phyloP scores from a whole-genome alignment of 2,888 invertebrate genomes.

The Caenorhabditis panamensis region DNA sequence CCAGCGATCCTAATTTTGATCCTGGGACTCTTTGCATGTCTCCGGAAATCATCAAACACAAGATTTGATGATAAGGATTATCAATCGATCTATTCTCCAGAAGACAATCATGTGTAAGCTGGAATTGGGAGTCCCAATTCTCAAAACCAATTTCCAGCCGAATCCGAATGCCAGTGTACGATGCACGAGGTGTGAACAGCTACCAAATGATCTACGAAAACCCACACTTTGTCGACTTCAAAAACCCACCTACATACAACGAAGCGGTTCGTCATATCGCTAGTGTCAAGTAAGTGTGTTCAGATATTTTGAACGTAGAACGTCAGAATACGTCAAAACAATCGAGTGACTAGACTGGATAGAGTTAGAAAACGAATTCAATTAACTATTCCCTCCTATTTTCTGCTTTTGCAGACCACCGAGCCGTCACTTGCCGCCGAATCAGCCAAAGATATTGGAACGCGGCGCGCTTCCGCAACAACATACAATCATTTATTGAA shows the following conservation, averaged over 20 bases:
- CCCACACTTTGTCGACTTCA: slow-evolving; percentile 52
- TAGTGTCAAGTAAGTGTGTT: slow-evolving; percentile 25
- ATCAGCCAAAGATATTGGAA: slow-evolving; percentile 56
- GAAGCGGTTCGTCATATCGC: slow-evolving; percentile 47
- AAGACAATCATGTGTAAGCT: slow-evolving; percentile 51
- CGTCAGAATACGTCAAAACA: slow-evolving; percentile 15
- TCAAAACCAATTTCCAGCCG: slow-evolving; percentile 27
- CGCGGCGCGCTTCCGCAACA: slow-evolving; percentile 29
- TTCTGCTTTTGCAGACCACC: slow-evolving; percentile 45
- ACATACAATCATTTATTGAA: slow-evolving; percentile 48
- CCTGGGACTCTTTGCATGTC: slow-evolving; percentile 51
- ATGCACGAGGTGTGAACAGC: slow-evolving; percentile 38
- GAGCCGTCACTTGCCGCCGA: slow-evolving; percentile 60
- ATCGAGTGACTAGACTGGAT: background rate
- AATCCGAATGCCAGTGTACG: slow-evolving; percentile 54
- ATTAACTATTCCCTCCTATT: slow-evolving; percentile 23
- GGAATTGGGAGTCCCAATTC: background rate
- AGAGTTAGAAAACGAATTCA: slow-evolving; percentile 3
- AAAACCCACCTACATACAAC: slow-evolving; percentile 56
- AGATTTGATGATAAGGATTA: slow-evolving; percentile 58
- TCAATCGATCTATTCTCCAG: slow-evolving; percentile 48
- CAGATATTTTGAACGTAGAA: background rate
- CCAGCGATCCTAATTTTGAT: slow-evolving; percentile 54
- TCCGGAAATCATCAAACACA: slow-evolving; percentile 24
- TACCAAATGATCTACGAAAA: slow-evolving; percentile 62